These are phyloP conservation scores for Dipodomys stephensi DNA, from an alignment of 2,113 vertebrate species.

Conservation along the genomic window DNA sequence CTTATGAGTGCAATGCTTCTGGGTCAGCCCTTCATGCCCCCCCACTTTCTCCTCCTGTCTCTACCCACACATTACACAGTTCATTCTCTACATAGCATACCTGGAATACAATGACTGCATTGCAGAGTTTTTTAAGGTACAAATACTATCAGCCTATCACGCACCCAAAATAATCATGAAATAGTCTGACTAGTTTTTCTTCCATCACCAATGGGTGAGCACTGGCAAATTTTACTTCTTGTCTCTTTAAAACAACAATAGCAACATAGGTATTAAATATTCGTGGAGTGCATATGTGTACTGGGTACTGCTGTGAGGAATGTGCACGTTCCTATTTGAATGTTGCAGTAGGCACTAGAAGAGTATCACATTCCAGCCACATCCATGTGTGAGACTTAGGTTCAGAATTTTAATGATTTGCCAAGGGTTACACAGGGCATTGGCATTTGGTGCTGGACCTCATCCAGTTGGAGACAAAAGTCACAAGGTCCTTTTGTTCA, in stretches of 20 bases:
- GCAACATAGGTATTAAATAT: neutral
- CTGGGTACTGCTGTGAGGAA: neutral
- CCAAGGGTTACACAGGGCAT: too few species aligned
- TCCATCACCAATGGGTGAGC: rapidly evolving
- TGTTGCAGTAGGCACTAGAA: too few species aligned
- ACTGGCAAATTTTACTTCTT: neutral
- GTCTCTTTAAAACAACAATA: neutral
- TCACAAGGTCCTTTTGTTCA: neutral
- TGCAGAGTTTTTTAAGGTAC: neutral
- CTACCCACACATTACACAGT: too few species aligned
- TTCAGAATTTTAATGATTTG: neutral
- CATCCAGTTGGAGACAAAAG: neutral
- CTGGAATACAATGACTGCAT: too few species aligned
- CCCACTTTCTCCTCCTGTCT: neutral
- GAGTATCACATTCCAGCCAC: neutral
- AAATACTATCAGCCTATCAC: neutral
- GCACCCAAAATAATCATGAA: neutral
- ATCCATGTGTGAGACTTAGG: neutral
- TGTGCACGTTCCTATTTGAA: neutral
- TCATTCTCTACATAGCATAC: too few species aligned
- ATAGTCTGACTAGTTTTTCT: too few species aligned
- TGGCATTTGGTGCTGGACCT: neutral
- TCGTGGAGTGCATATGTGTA: neutral
- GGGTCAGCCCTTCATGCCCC: too few species aligned
- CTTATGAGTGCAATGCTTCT: too few species aligned